Base-by-base conservation (phyloP, 2,797 vertebrate species). In the Rallus crepitans region DNA sequence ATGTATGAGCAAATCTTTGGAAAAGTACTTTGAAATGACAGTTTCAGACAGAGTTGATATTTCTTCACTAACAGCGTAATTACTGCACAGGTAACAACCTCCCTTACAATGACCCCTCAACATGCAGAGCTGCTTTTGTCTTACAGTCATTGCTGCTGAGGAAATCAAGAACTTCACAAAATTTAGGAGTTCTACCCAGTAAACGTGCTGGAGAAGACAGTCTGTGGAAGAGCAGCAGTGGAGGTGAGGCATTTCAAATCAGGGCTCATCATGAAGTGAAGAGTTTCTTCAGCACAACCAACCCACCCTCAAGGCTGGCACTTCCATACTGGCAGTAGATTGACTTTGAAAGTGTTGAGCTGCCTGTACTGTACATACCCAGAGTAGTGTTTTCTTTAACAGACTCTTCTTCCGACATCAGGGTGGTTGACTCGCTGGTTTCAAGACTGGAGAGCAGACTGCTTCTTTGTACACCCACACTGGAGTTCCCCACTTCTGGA, bases 281-380 rank as follows among this genome's bases (percentile, higher is more conserved):
- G 2, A 80, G 33, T 21, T 64, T 60, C 37, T 87, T 61, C 56
- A 39, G 31, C 28, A 42, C 12, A 35, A 55, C 63, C 84, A 92
- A 52, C 5, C 15, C 16, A 61, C 10, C 21, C 69, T 24, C 47
- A 69, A 42, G 31, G 45, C 11, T 84, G 24, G 15, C 12, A 16
- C 39, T 57, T 40, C 48, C 24, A 50, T 25, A 31, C 2, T n/a
- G 35, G 24, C 56, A 80, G 28, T 3, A 48, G 33, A 33, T 10
- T 19, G 20, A 33, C 52, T 69, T 9, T 76, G 48, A 39, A 66
- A 65, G 31, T 31, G 11, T 7, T 24, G 60, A 68, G 13, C 14
- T 15, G 48, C 35, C 7, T 21, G 18, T 20, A 20, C 20, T 17
- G 63, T 23, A 91, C 96, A 4, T 94, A 98, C 98, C 97, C 17